These are phyloP conservation scores for Capra hircus DNA, from an alignment of 2,113 vertebrate genomes.

Conservation along the genomic window DNA sequence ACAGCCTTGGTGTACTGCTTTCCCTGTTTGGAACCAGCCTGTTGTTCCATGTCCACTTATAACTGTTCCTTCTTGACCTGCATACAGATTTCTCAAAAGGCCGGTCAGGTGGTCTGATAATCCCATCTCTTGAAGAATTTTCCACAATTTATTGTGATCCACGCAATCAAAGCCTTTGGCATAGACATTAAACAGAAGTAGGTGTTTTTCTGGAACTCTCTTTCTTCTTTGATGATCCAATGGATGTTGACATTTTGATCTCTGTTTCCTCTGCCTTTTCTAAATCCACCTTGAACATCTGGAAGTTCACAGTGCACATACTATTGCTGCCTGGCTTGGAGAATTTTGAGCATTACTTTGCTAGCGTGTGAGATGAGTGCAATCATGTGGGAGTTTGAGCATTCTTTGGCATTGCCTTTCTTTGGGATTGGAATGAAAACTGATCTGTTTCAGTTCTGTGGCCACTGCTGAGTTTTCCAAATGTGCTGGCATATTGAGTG, in stretches of 20 bases:
- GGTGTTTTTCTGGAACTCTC: neutral
- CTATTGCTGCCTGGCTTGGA: neutral
- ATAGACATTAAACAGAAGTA: neutral
- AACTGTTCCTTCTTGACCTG: neutral
- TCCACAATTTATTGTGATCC: neutral
- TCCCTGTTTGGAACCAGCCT: neutral
- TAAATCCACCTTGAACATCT: neutral
- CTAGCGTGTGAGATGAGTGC: neutral
- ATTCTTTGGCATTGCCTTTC: neutral
- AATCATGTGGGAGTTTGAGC: fast-evolving
- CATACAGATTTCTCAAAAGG: neutral
- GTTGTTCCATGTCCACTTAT: neutral
- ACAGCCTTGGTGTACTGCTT: neutral
- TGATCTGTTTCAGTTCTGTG: fast-evolving
- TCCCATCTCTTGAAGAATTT: neutral
- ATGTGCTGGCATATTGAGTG: neutral
- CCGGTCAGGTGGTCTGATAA: neutral
- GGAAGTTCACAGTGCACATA: neutral
- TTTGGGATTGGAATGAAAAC: neutral
- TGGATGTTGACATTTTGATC: neutral
- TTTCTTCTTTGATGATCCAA: neutral
- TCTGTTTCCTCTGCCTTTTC: neutral
- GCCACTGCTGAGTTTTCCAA: neutral
- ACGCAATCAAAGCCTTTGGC: neutral
- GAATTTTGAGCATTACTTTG: neutral